phyloP scores from a whole-genome alignment of 1,140 invertebrate genomes.

The Planococcus citri region DNA sequence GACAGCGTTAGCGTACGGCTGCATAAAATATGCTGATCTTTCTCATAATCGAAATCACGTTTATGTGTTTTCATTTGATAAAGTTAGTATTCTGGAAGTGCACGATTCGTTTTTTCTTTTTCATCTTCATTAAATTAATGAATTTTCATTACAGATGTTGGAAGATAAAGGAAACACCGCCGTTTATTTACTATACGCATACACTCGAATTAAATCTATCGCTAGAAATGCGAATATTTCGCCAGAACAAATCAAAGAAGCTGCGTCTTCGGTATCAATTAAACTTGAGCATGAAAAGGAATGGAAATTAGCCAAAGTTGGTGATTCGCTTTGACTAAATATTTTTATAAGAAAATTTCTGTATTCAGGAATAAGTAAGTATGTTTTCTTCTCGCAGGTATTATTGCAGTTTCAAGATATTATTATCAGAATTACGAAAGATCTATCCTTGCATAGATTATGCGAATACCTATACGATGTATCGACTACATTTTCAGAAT shows the following conservation, averaged over 20 bases:
- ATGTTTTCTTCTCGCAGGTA: slow-evolving; percentile 32
- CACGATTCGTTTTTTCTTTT: slow-evolving; percentile 16
- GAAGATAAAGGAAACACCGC: slow-evolving; percentile 99
- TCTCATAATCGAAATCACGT: slow-evolving; percentile 86
- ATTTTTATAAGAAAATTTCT: slow-evolving; percentile 10
- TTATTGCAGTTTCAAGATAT: slow-evolving; percentile 78
- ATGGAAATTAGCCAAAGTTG: slow-evolving; percentile 81
- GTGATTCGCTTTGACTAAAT: neutral
- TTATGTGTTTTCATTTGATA: slow-evolving; percentile 98
- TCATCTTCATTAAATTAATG: no score
- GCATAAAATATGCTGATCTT: slow-evolving; percentile 97
- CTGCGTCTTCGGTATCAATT: slow-evolving; percentile 43
- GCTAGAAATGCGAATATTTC: slow-evolving; percentile 60
- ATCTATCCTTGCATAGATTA: slow-evolving; percentile 74
- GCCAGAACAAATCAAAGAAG: slow-evolving; percentile 42
- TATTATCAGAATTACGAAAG: slow-evolving; percentile 65
- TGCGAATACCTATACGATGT: slow-evolving; percentile 96
- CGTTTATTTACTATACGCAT: slow-evolving; percentile 91
- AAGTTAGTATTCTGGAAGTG: slow-evolving; percentile 42
- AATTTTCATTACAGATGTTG: slow-evolving; percentile 59
- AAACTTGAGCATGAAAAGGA: slow-evolving; percentile 81
- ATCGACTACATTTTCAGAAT: slow-evolving; percentile 83
- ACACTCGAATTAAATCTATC: slow-evolving; percentile 87
- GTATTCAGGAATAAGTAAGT: no score
- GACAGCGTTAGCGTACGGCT: slow-evolving; percentile 90